Evolutionary conservation across 1,140 invertebrate genomes (phyloP), one percentile per base, ranked within the genome.

Genomic region (Drosophila navojoa): DNA sequence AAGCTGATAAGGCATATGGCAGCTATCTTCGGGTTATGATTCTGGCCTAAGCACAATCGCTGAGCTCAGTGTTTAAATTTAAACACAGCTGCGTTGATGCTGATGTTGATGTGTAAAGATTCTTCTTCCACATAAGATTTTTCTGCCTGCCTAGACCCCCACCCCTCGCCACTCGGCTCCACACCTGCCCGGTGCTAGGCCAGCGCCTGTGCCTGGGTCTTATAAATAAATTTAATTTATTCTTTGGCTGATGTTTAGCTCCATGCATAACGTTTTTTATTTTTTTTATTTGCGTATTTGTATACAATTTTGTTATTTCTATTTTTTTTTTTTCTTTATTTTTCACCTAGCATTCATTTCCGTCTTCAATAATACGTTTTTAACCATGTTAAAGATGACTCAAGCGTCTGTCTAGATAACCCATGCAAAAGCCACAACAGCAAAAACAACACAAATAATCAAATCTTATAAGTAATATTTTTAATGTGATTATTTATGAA

Each of bases 281-380:
- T 19, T 55, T 53, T 71, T 55, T 53, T 71, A 82, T 86, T 86
- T 86, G 69, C 76, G 79, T 86, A 82, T 82, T 87, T 86, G 53
- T 81, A 81, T 76, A 87, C 63, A 86, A 72, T 86, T 76, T 49
- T 11, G 50, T 66, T 57, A 64, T 69, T 72, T 84, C 32, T 32
- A 32, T 85, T 73, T 49, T 59, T 66, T 44, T 44, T 44, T 15
- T 85, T 73, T 25, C 52, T 63, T 9, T 38, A 63, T 84, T 85
- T 73, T 50, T 60, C 54, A 25, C 70, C 84, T 77, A 70, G 85
- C 84, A 80, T 89, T 89, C 74, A 89, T 89, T 89, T 89, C 84
- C 84, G 84, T 89, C 84, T 89, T 89, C 77, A 76, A 89, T 89
- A 89, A 89, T 89, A 89, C 70, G 84, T 89, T 89, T 89, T 89